Conservation (phyloP, 2,888 invertebrate genomes). For the Sarcophaga caerulescens region DNA sequence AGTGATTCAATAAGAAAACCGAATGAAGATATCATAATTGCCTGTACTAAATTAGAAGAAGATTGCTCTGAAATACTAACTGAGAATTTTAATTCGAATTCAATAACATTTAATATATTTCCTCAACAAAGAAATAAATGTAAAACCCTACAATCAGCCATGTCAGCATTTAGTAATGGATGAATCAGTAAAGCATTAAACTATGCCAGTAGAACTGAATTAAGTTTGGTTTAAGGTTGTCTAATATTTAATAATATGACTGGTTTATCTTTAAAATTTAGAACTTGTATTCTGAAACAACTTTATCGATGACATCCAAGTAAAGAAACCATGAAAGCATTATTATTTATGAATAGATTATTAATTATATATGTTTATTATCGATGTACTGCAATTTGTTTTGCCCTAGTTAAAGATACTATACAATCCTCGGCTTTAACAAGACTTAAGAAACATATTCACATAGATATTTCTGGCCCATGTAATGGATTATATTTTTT, state of each 20-base stretch:
- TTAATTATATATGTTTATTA: slow-evolving; percentile 5
- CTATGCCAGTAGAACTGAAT: slow-evolving; percentile 12
- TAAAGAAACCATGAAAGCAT: slow-evolving; percentile 29
- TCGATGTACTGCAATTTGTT: slow-evolving; percentile 17
- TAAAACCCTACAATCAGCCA: not conserved
- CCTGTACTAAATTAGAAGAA: slow-evolving; percentile 3
- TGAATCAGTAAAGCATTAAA: not conserved
- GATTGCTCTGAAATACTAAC: slow-evolving; percentile 3
- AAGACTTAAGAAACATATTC: slow-evolving; percentile 38
- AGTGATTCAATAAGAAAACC: slow-evolving; percentile 9
- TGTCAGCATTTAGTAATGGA: too few species aligned
- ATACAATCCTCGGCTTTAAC: too few species aligned
- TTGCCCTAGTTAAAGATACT: slow-evolving; percentile 21
- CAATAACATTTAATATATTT: slow-evolving; percentile 28
- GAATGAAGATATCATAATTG: slow-evolving; percentile 13
- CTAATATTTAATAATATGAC: slow-evolving; percentile 34
- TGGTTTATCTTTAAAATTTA: slow-evolving; percentile 16
- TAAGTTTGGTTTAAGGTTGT: slow-evolving; percentile 32
- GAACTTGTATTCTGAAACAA: not conserved
- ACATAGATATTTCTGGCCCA: slow-evolving; percentile 36
- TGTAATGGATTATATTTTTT: slow-evolving; percentile 21
- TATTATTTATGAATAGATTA: slow-evolving; percentile 35
- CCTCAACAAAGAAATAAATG: slow-evolving; percentile 68
- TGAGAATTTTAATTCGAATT: not conserved
- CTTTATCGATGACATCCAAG: slow-evolving; percentile 42